Percentiles rank a stretch among this genome's conserved stretches.
phyloP scores from a whole-genome alignment of 2,797 vertebrate genomes.

The Leptoclinus maculatus region DNA sequence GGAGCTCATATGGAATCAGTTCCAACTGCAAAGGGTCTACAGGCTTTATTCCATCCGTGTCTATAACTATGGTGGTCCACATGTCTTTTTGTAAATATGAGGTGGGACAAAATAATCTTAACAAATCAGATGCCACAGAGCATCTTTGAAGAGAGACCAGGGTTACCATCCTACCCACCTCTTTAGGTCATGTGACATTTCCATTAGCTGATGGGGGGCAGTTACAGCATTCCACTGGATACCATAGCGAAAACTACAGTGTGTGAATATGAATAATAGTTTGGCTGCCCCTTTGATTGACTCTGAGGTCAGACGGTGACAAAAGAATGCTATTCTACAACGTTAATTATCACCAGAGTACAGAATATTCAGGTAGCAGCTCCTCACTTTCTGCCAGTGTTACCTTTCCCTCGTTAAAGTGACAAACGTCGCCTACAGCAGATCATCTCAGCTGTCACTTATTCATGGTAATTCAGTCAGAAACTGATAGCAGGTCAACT shows the following conservation, averaged over 20 bases:
- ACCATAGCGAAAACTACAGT: background rate
- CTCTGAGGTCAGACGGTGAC: background rate
- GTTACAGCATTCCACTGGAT: background rate
- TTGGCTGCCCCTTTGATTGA: background rate
- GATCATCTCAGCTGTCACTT: background rate
- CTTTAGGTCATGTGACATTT: background rate
- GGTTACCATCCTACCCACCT: too few relatives aligned
- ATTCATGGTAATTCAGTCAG: background rate
- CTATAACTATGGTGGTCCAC: background rate
- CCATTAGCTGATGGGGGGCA: background rate
- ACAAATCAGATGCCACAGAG: too few relatives aligned
- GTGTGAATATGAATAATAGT: background rate
- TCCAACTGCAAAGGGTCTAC: background rate
- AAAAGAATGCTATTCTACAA: background rate
- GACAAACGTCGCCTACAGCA: background rate
- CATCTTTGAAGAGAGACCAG: too few relatives aligned
- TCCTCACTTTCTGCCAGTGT: too few relatives aligned
- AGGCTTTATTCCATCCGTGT: background rate
- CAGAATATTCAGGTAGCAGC: background rate
- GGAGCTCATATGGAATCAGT: too few relatives aligned
- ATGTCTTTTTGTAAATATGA: background rate
- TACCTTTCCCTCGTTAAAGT: background rate
- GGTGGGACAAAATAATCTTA: too few relatives aligned
- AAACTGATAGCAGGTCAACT: background rate
- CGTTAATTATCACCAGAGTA: background rate